These are phyloP conservation scores for Bursaphelenchus mucronatus DNA, from an alignment of 1,140 invertebrate genomes.

Conservation along the genomic window DNA sequence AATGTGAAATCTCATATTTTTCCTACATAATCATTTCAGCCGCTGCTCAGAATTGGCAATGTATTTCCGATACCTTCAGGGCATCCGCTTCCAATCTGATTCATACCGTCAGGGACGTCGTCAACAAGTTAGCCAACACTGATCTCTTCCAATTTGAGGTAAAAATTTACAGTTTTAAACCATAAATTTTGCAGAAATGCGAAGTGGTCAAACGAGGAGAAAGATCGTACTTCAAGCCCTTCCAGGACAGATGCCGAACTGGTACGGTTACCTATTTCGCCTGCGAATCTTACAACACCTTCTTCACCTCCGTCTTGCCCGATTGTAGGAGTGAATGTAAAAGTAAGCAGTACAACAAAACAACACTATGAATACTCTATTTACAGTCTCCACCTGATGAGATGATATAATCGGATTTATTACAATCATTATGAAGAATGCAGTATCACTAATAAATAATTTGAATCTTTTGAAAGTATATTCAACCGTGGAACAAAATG, in stretches of 20 bases:
- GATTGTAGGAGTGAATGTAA: slow-evolving; percentile 9
- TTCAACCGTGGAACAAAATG: slow-evolving; percentile 43
- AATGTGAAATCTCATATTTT: background rate
- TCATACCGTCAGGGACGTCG: background rate
- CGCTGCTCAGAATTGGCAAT: background rate
- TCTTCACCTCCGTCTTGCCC: slow-evolving; percentile 9
- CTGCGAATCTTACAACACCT: slow-evolving; percentile 11
- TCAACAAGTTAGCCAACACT: background rate
- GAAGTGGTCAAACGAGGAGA: background rate
- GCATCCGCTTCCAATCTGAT: background rate
- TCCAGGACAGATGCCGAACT: slow-evolving; percentile 1
- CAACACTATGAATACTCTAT: background rate
- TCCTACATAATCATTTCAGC: slow-evolving; percentile 3
- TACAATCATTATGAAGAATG: slow-evolving; percentile 9
- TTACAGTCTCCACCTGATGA: background rate
- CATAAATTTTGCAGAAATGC: background rate
- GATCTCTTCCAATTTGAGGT: slow-evolving; percentile 11
- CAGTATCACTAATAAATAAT: slow-evolving; percentile 26
- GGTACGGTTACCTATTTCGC: background rate
- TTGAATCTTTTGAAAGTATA: slow-evolving; percentile 24
- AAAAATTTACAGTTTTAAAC: background rate
- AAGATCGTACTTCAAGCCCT: slow-evolving; percentile 10
- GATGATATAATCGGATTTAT: background rate
- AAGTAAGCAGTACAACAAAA: background rate
- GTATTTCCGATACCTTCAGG: slow-evolving; percentile 4